Evolutionary conservation across 2,888 invertebrate species (phyloP), one percentile per base, ranked within the genome.

Genomic region (Lapara coniferarum): DNA sequence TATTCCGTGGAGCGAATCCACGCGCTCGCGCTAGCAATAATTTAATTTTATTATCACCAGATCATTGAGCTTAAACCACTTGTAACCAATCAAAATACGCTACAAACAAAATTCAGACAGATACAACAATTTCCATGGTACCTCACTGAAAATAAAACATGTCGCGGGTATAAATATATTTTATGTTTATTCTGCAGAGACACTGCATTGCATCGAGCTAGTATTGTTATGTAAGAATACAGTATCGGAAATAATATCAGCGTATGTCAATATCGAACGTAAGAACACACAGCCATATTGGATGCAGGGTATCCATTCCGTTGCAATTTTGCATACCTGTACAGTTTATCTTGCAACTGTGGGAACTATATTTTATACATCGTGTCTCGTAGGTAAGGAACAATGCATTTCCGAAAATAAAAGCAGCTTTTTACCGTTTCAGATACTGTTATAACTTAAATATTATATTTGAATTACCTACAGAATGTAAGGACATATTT

Each of bases 151-250:
- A 63, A 63, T 49, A 19, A 63, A 63, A 63, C 25, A 63, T 63
- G 63, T 46, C 19, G 16, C 46, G 16, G 19, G 63, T 19, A 63
- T 63, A 63, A 49, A 46, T 8, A 19, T 63, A 63, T 49, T 63
- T 49, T 49, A 63, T 63, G 63, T 49, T 49, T 19, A 63, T 63
- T 63, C 63, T 63, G 63, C n/a, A 46, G 63, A 63, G 49, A 63
- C 59, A 59, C 49, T 63, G 63, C 63, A 49, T 6, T 63, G 63
- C 63, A 63, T 2, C 49, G 57, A 1, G 63, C 13, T 49, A 19
- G 49, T 63, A 49, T 63, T 49, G 49, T 59, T 59, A 59, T 49
- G 49, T 19, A 30, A 37, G 63, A 19, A 63, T 49, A 49, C 63
- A 0, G 63, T 63, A 63, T 63, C 63, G 63, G 63, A 63, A 63